These are phyloP conservation scores for Drosophila ogumai DNA, from an alignment of 1,140 invertebrate genomes.

Conservation along the genomic window DNA sequence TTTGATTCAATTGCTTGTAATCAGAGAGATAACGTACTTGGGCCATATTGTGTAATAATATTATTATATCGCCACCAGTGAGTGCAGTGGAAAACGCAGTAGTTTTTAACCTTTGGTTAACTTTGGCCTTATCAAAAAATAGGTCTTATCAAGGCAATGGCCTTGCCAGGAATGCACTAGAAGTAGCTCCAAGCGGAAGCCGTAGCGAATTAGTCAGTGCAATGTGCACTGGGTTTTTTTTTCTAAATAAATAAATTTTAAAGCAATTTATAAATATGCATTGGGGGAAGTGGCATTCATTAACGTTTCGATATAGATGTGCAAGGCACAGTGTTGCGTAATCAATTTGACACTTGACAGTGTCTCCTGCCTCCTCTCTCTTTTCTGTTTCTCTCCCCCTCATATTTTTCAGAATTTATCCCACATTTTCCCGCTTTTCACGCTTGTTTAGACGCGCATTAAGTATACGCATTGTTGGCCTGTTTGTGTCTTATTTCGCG, in stretches of 20 bases:
- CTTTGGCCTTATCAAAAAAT: conserved; percentile 32
- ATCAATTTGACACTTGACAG: conserved; percentile 75
- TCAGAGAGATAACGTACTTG: conserved; percentile 5
- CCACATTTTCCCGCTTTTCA: conserved; percentile 25
- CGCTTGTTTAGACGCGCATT: conserved; percentile 53
- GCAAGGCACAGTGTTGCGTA: conserved; percentile 47
- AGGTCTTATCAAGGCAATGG: conserved; percentile 34
- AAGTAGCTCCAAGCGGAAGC: background rate
- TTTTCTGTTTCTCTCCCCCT: background rate
- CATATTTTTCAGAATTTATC: conserved; percentile 5
- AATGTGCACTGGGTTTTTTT: conserved; percentile 14
- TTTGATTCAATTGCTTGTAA: conserved; percentile 20
- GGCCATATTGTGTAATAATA: conserved; percentile 30
- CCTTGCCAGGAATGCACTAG: conserved; percentile 23
- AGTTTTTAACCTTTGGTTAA: conserved; percentile 39
- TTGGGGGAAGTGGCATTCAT: conserved; percentile 63
- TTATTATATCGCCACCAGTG: background rate
- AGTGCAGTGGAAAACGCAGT: conserved; percentile 3
- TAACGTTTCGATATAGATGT: conserved; percentile 49
- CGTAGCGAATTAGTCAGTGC: too few relatives aligned
- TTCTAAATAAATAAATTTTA: conserved; percentile 7
- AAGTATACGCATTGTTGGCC: conserved; percentile 65
- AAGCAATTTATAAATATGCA: conserved; percentile 39
- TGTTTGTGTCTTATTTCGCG: conserved; percentile 39
- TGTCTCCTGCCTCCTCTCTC: background rate